Conservation (phyloP, 2,113 vertebrate species). For the Mormyrus iriodes region DNA sequence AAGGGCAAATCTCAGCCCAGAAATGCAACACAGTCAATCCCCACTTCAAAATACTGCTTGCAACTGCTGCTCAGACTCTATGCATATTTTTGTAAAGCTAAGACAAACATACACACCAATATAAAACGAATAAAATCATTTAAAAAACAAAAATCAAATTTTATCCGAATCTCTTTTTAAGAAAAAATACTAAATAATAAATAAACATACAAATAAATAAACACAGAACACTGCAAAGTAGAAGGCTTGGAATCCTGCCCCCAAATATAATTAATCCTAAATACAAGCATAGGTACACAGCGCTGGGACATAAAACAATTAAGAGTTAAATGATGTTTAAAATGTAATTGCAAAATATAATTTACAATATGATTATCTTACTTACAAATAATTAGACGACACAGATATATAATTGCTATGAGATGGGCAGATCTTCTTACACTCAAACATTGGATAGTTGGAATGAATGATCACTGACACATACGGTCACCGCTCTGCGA, state of each 20-base stretch:
- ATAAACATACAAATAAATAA: not conserved
- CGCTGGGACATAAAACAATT: not conserved
- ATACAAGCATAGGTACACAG: not conserved
- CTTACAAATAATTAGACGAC: not conserved
- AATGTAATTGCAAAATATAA: not conserved
- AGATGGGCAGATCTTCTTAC: not conserved
- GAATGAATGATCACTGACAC: not conserved
- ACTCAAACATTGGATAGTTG: not conserved
- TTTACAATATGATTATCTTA: not conserved
- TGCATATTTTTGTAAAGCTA: not conserved
- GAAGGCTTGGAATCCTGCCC: not conserved
- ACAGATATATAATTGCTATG: not conserved
- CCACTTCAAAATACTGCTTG: not conserved
- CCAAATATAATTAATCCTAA: not conserved
- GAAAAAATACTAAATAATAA: too few species aligned
- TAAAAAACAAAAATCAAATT: too few species aligned
- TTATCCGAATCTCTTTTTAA: too few species aligned
- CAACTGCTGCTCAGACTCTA: not conserved
- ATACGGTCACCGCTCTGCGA: not conserved
- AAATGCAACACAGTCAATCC: not conserved
- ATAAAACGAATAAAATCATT: not conserved
- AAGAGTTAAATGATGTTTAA: not conserved
- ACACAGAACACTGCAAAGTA: not conserved
- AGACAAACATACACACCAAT: not conserved
- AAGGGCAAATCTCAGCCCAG: not conserved